Evolutionary conservation across 2,888 invertebrate genomes (phyloP).

Genomic region (Miltochrista miniata): DNA sequence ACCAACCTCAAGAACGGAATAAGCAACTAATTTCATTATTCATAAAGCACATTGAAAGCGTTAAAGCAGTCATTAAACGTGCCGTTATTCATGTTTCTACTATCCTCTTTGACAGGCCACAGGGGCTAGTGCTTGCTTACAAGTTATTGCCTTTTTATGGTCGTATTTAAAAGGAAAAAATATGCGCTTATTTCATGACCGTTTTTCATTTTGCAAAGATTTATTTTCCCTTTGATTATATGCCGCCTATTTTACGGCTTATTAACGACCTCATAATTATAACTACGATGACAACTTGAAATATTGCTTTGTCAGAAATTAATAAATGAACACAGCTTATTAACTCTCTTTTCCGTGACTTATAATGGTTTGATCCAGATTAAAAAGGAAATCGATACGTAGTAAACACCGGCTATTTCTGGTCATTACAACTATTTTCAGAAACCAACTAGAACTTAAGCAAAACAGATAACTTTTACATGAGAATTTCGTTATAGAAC

Average conservation of each 20-base stretch:
- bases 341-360: conserved; percentile 5
- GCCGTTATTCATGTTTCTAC: conserved; percentile 76
- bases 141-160: conserved; percentile 77
- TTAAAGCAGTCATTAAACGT: conserved; percentile 80
- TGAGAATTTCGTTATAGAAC: no score
- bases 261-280: conserved; percentile 76
- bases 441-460: no score
- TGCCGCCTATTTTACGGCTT: conserved; percentile 70
- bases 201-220: conserved; percentile 75
- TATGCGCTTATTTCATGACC: conserved; percentile 75
- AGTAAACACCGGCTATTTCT: no score
- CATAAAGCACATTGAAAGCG: conserved; percentile 83
- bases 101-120: conserved; percentile 75
- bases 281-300: conserved; percentile 66
- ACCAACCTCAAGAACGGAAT: conserved; percentile 77
- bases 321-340: conserved; percentile 50
- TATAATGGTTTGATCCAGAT: neutral
- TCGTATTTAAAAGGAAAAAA: conserved; percentile 72
- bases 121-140: conserved; percentile 70
- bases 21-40: conserved; percentile 83
- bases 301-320: conserved; percentile 60
- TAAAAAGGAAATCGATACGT: no score
- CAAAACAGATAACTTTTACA: no score
- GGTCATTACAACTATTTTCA: no score
- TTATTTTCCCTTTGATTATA: conserved; percentile 79